Conservation (phyloP, 2,888 invertebrate species). For the Aspidapion aeneum region DNA sequence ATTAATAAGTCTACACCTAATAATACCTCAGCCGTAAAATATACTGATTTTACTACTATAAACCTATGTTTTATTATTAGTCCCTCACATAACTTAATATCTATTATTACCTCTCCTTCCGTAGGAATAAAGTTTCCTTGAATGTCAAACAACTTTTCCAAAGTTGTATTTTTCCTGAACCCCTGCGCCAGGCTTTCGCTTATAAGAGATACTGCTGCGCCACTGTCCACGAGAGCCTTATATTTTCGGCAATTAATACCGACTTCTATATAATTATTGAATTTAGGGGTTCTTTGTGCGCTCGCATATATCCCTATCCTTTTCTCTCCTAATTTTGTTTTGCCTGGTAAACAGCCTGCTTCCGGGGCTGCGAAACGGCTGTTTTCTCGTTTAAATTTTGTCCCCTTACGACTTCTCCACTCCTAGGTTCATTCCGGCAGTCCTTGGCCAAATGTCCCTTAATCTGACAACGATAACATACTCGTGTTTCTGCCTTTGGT, state of each 20-base stretch:
- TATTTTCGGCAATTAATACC: not conserved
- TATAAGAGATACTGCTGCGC: slow-evolving; percentile 7
- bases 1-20: not conserved
- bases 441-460: not conserved
- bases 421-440: not conserved
- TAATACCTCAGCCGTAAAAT: not conserved
- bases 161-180: not conserved
- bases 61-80: not conserved
- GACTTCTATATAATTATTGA: not conserved
- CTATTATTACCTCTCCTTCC: not conserved
- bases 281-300: not conserved
- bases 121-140: slow-evolving; percentile 9
- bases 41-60: not conserved
- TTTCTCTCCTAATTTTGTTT: not conserved
- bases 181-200: not conserved
- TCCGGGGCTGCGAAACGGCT: slow-evolving; percentile 8
- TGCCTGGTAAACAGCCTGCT: slow-evolving; percentile 1
- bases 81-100: not conserved
- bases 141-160: not conserved
- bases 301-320: slow-evolving; percentile 6
- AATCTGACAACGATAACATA: not conserved
- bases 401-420: not conserved
- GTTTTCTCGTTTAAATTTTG: slow-evolving; percentile 3
- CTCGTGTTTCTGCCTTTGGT: not conserved
- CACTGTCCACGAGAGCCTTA: slow-evolving; percentile 5